Conservation (phyloP, 2,888 invertebrate genomes). For the Melinopterus prodromus region DNA sequence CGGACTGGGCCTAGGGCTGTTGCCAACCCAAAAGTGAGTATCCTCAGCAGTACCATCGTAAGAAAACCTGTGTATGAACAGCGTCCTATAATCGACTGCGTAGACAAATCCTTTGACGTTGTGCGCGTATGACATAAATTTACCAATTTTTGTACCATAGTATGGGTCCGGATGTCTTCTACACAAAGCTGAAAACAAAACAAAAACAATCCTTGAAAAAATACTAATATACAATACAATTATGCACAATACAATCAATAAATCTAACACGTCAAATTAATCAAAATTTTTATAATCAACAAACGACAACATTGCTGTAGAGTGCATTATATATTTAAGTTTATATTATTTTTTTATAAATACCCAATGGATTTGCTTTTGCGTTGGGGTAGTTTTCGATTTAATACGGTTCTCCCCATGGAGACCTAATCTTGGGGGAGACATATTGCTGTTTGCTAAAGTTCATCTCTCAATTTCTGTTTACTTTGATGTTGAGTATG, state of each 20-base stretch:
- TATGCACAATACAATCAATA: too few relatives aligned
- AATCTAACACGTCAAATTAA: too few relatives aligned
- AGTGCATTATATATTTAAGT: background rate
- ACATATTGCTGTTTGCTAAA: slow-evolving; percentile 4
- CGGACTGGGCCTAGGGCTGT: slow-evolving; percentile 79
- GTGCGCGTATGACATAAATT: slow-evolving; percentile 77
- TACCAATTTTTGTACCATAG: slow-evolving; percentile 81
- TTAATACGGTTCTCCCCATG: background rate
- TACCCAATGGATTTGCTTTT: background rate
- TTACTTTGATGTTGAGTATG: background rate
- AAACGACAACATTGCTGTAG: background rate
- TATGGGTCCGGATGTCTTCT: slow-evolving; percentile 68
- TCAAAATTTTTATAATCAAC: background rate
- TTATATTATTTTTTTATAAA: background rate
- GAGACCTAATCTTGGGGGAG: background rate
- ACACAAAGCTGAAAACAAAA: slow-evolving; percentile 50
- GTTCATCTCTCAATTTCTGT: background rate
- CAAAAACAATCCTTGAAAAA: background rate
- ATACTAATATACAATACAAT: background rate
- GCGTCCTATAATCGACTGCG: slow-evolving; percentile 87
- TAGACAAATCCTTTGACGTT: slow-evolving; percentile 84
- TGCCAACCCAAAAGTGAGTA: slow-evolving; percentile 92
- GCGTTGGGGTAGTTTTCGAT: background rate
- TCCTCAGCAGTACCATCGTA: slow-evolving; percentile 91
- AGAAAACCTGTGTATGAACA: slow-evolving; percentile 86